Conservation (phyloP, 1,140 invertebrate species). For the Pseudomyrmex pallidus region DNA sequence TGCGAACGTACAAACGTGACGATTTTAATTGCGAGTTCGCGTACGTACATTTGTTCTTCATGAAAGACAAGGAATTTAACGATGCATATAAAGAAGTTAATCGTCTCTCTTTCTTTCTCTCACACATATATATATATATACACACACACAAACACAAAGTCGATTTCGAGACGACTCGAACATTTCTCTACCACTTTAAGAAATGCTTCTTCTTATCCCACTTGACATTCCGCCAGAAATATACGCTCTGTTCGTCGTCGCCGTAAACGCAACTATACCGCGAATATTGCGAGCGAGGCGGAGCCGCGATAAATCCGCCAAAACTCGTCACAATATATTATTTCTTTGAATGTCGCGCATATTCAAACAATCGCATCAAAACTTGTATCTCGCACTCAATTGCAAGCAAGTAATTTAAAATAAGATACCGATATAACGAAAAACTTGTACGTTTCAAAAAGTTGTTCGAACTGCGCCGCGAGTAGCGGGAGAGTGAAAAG, state of each 20-base stretch:
- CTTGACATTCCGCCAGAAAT: slow-evolving; percentile 58
- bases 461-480: too few species aligned
- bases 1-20: not conserved
- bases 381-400: not conserved
- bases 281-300: not conserved
- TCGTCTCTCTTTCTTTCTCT: too few species aligned
- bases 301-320: slow-evolving; percentile 22
- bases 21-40: slow-evolving; percentile 1
- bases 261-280: slow-evolving; percentile 1
- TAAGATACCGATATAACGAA: too few species aligned
- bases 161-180: slow-evolving; percentile 6
- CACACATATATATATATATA: too few species aligned
- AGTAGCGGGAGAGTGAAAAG: too few species aligned
- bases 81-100: not conserved
- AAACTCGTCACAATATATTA: not conserved
- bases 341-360: not conserved
- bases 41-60: not conserved
- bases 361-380: not conserved
- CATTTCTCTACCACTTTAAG: slow-evolving; percentile 19
- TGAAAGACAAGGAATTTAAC: slow-evolving; percentile 5
- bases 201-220: slow-evolving; percentile 56
- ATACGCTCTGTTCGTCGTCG: slow-evolving; percentile 46
- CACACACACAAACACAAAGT: not conserved
- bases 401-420: too few species aligned
- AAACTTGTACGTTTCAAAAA: too few species aligned